These are phyloP conservation scores for Capromys pilorides DNA, from an alignment of 2,797 vertebrate species.

Conservation along the genomic window DNA sequence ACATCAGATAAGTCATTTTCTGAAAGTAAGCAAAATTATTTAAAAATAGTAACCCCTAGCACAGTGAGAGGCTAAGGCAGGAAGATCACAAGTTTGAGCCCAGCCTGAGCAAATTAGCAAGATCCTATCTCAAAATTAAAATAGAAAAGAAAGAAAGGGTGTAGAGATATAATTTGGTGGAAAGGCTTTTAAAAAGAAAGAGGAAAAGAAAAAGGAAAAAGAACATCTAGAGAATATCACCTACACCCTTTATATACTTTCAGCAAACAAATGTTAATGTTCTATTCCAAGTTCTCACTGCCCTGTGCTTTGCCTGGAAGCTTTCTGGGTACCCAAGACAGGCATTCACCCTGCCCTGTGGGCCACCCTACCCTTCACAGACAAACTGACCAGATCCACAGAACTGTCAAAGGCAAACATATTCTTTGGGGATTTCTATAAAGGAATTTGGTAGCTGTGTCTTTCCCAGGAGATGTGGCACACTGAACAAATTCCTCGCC, in stretches of 20 bases:
- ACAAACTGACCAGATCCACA: conserved; percentile 65
- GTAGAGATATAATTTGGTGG: no score
- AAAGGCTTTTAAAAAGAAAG: neutral
- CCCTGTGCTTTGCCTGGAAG: conserved; percentile 6
- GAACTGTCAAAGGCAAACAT: conserved; percentile 73
- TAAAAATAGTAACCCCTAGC: neutral
- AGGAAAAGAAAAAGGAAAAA: neutral
- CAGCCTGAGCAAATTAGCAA: neutral
- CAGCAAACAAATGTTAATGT: conserved; percentile 9
- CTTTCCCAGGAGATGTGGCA: conserved; percentile 73
- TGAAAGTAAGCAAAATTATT: neutral
- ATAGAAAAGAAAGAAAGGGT: neutral
- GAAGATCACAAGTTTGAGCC: neutral
- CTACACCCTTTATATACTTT: neutral
- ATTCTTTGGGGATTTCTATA: conserved; percentile 69
- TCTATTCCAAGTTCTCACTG: neutral
- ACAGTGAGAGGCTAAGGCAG: neutral
- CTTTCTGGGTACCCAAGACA: conserved; percentile 61
- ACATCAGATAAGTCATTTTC: neutral
- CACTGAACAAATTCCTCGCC: conserved; percentile 70
- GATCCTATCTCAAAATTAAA: neutral
- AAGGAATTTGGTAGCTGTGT: conserved; percentile 69
- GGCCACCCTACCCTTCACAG: conserved; percentile 68
- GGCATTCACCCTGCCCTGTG: conserved; percentile 58
- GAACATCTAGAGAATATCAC: neutral